Evolutionary conservation across 2,113 vertebrate species (phyloP).

Genomic region (Junco hyemalis): DNA sequence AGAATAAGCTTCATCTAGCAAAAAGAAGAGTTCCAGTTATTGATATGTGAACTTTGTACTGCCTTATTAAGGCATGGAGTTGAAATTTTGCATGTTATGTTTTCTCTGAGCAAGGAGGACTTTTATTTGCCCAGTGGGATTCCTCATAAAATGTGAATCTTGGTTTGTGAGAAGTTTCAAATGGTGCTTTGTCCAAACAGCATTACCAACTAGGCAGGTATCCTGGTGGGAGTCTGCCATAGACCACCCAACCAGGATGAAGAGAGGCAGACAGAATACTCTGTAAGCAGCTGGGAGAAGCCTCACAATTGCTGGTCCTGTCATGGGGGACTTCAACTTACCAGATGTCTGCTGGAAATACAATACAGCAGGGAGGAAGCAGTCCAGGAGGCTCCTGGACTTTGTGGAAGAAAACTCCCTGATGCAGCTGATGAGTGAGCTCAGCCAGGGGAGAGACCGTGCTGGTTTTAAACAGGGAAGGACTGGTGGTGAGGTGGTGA

Average conservation of each 20-base stretch:
- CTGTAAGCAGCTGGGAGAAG: not conserved
- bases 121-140: not conserved
- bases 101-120: not conserved
- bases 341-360: not conserved
- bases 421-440: not conserved
- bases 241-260: not conserved
- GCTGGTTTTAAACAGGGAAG: not conserved
- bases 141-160: not conserved
- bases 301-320: not conserved
- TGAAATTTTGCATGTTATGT: not conserved
- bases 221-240: not conserved
- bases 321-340: not conserved
- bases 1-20: not conserved
- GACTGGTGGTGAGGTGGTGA: not conserved
- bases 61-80: not conserved
- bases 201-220: not conserved
- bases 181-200: not conserved
- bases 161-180: not conserved
- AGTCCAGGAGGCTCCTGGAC: not conserved
- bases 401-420: not conserved
- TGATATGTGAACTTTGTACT: not conserved
- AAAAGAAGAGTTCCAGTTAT: not conserved
- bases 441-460: not conserved
- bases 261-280: not conserved
- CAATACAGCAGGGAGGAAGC: not conserved